Base-by-base conservation (phyloP, 2,113 vertebrate genomes). In the Plecturocebus donacophilus region DNA sequence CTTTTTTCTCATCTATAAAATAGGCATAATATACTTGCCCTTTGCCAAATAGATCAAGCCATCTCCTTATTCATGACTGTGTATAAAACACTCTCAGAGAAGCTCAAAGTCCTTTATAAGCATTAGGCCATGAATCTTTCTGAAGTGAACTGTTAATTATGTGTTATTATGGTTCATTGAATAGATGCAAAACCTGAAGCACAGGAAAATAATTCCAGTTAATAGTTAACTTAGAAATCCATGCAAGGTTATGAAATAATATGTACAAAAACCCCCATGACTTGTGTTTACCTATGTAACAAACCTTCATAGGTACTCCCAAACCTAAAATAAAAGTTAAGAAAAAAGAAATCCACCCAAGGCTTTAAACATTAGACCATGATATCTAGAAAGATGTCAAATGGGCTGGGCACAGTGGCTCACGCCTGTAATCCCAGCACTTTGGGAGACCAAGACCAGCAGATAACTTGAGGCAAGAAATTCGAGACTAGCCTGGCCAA, bases 101-200 rank as follows among this genome's bases (percentile, higher is more conserved):
- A 94, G 91, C 91, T 97, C 95, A 91, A 91, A 95, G 95, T 84
- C 73, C 66, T 98, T 98, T 95, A 97, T 32, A 96, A 96, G 96
- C 95, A 97, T 94, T 82, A 71, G 83, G 94, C 66, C 40, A 83
- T 71, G 61, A 96, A 91, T 91, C 94, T 85, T 95, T 97, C 96
- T 97, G 96, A 97, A 97, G 96, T 84, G 45, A 70, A 87, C 40
- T 92, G 64, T 90, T 97, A 93, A 98, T 97, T 91, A 96, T n/a
- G 52, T 88, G 75, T 96, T 82, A 75, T 91, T 97, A 96, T n/a
- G 77, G 75, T 87, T 89, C 92, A 92, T 79, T 96, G 84, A 88
- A 84, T 45, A 91, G 93, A 58, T 88, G 82, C 35, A 96, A 96
- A 71, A 84, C 47, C 79, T 54, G 49, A 95, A 66, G 86, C 83